Evolutionary conservation across 2,797 vertebrate species (phyloP), one percentile per base, ranked within the genome.

Genomic region (Avahi laniger): DNA sequence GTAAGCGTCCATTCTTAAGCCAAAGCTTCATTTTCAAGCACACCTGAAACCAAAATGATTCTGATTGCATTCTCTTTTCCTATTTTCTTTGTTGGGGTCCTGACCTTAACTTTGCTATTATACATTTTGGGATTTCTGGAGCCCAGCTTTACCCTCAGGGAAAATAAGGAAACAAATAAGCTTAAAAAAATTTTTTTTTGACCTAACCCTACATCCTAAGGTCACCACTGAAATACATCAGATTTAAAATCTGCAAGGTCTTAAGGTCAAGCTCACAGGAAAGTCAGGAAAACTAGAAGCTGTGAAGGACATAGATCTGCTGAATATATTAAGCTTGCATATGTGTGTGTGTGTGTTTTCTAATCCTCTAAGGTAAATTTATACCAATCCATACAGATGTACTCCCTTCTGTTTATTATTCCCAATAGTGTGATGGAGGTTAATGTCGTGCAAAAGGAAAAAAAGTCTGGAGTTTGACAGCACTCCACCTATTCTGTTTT

Each of bases 331-430:
- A 96, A 95, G 92, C 35, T 67, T 88, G 12, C 75, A 59, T 97
- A 78, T 97, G 89, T 92, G 90, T 79, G 13, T 73, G 43, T 89
- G 86, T 79, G 54, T 95, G 83, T 95, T 96, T 97, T 93, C 89
- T 75, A 96, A 96, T 92, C 81, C 97, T 97, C 97, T 79, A 86
- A 96, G 92, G 96, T 89, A 96, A 97, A 97, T 92, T 97, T 97
- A 94, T 93, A 38, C 30, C 96, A 85, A 95, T 94, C 93, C 69
- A 76, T 93, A 97, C 43, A 97, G 96, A 97, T 96, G 57, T 57
- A 94, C 54, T 57, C 90, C 76, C 90, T 98, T 97, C 89, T 98
- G 91, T 96, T 96, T 93, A 98, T 97, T 94, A 97, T 97, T 98
- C 97, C 96, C 97, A 84, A 28, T 30, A 96, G 93, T 61, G 79